A percentile compares a stretch with the other conserved stretches of the same genome.
Conservation (phyloP, 2,888 invertebrate species). For the Scaptomyza parva region DNA sequence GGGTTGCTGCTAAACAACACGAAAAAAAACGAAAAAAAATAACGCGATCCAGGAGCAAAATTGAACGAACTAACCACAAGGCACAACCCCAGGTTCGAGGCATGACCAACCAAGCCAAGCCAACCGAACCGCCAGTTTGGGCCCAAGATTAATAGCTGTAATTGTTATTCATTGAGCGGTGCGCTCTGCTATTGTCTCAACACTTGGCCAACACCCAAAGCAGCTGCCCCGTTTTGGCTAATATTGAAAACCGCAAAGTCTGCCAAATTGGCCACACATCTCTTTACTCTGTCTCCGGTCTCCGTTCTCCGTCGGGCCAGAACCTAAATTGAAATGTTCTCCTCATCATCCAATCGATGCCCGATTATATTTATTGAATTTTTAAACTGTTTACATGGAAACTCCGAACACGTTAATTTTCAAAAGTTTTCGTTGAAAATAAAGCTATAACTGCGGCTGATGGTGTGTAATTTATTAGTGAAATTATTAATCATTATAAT, state of each 20-base stretch:
- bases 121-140: conserved; percentile 58
- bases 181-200: conserved; percentile 75
- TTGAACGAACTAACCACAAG: conserved; percentile 66
- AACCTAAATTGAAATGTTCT: conserved; percentile 60
- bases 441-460: background rate
- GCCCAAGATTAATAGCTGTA: conserved; percentile 77
- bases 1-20: conserved; percentile 42
- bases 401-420: background rate
- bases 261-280: conserved; percentile 48
- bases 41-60: conserved; percentile 41
- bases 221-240: conserved; percentile 59
- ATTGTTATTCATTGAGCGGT: conserved; percentile 79
- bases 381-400: conserved; percentile 19
- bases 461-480: conserved; percentile 7
- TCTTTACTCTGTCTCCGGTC: conserved; percentile 17
- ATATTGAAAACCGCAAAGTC: conserved; percentile 56
- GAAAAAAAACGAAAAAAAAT: background rate
- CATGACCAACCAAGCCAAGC: conserved; percentile 8
- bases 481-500: conserved; percentile 11
- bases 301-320: background rate
- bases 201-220: conserved; percentile 60
- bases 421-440: background rate
- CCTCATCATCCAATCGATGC: background rate
- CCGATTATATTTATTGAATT: conserved; percentile 34
- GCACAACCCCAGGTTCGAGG: conserved; percentile 19